phyloP scores from a whole-genome alignment of 2,888 invertebrate species.

The Tenthredo distinguenda region DNA sequence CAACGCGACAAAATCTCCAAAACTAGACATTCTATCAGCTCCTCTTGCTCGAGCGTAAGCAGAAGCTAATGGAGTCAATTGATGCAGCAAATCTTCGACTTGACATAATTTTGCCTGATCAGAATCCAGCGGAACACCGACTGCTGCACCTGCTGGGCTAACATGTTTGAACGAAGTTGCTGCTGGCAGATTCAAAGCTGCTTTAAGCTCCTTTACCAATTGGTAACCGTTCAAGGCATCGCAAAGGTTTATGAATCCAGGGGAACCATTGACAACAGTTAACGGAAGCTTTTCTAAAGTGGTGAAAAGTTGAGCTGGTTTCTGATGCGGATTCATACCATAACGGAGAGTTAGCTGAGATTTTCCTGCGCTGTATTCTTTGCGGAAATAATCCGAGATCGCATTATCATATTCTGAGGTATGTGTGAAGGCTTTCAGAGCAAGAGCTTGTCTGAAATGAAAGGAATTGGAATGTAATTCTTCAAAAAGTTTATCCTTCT shows the following conservation, averaged over 20 bases:
- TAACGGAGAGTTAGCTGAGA: constrained; percentile 94
- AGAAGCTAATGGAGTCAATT: constrained; percentile 89
- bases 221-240: constrained; percentile 99
- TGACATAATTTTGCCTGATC: constrained; percentile 94
- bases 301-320: constrained; percentile 95
- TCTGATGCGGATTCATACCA: constrained; percentile 99
- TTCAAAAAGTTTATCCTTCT: not conserved
- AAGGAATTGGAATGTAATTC: not conserved
- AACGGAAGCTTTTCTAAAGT: constrained; percentile 89
- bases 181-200: constrained; percentile 90
- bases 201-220: constrained; percentile 92
- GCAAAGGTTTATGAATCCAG: constrained; percentile 98
- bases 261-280: constrained; percentile 94
- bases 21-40: constrained; percentile 99
- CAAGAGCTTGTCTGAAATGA: constrained; percentile 84
- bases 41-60: constrained; percentile 98
- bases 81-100: constrained; percentile 90
- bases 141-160: constrained; percentile 98
- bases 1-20: constrained; percentile 97
- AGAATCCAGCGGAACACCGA: constrained; percentile 88
- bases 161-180: constrained; percentile 99
- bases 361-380: constrained; percentile 88
- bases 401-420: constrained; percentile 96
- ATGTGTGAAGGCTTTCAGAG: constrained; percentile 97
- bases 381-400: constrained; percentile 97